A percentile compares a stretch with the other conserved stretches of the same genome.
phyloP scores from a whole-genome alignment of 1,140 invertebrate genomes.

The Nebria ingens region DNA sequence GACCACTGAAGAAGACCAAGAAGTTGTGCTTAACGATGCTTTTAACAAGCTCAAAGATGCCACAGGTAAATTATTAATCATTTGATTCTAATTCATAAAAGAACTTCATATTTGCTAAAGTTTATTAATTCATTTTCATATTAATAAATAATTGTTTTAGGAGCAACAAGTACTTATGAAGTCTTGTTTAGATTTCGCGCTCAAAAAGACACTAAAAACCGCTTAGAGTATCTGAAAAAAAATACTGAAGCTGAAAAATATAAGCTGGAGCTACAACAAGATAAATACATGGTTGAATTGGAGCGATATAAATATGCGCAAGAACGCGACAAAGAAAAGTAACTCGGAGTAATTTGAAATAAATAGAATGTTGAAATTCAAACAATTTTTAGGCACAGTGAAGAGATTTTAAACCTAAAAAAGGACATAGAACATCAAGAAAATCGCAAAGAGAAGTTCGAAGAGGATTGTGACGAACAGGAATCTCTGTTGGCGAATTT shows the following conservation, averaged over 20 bases:
- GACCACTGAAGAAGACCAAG: constrained; percentile 26
- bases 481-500: constrained; percentile 22
- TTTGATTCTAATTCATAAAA: constrained; percentile 10
- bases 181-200: constrained; percentile 60
- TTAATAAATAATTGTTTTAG: constrained; percentile 34
- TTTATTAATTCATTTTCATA: constrained; percentile 5
- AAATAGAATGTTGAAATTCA: constrained; percentile 2
- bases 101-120: neutral
- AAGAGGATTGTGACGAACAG: constrained; percentile 35
- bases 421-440: constrained; percentile 42
- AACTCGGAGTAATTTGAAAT: constrained; percentile 26
- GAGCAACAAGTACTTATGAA: constrained; percentile 59
- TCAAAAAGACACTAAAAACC: constrained; percentile 57
- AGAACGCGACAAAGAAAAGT: constrained; percentile 68
- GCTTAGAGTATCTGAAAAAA: constrained; percentile 53
- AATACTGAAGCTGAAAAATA: constrained; percentile 63
- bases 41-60: constrained; percentile 62
- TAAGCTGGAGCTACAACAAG: constrained; percentile 52
- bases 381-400: constrained; percentile 46
- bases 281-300: constrained; percentile 53
- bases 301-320: constrained; percentile 69
- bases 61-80: constrained; percentile 45
- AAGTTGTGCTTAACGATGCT: constrained; percentile 44
- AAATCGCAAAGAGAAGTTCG: constrained; percentile 31
- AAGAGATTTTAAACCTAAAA: constrained; percentile 51